A percentile compares a stretch with the other conserved stretches of the same genome.
phyloP scores from a whole-genome alignment of 2,888 invertebrate species.

The Heteromyza rotundicornis region DNA sequence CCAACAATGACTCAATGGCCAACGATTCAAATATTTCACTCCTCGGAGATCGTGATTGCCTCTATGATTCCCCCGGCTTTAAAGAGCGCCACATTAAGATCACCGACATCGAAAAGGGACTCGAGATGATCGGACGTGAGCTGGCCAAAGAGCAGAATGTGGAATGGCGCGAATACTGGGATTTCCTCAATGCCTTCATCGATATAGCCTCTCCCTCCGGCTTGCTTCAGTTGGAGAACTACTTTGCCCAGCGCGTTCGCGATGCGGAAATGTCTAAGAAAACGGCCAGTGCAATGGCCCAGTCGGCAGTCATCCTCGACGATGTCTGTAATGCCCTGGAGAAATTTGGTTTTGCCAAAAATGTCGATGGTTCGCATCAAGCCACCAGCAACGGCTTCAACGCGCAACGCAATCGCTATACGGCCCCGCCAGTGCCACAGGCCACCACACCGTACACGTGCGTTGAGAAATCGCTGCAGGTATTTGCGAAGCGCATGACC shows the following conservation, averaged over 20 bases:
- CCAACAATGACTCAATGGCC: slow-evolving; percentile 18
- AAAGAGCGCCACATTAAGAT: slow-evolving; percentile 65
- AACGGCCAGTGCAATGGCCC: slow-evolving; percentile 20
- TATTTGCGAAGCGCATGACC: slow-evolving; percentile 74
- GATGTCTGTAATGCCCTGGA: slow-evolving; percentile 42
- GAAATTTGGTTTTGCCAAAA: slow-evolving; percentile 29
- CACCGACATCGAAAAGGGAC: slow-evolving; percentile 82
- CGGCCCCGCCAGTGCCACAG: slow-evolving; percentile 38
- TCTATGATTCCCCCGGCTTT: slow-evolving; percentile 46
- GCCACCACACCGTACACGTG: slow-evolving; percentile 64
- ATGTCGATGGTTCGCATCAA: slow-evolving; percentile 5
- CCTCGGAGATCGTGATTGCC: slow-evolving; percentile 27
- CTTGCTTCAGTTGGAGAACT: slow-evolving; percentile 75
- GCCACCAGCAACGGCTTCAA: slow-evolving; percentile 19
- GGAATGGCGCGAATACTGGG: slow-evolving; percentile 93
- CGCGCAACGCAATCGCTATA: slow-evolving; percentile 23
- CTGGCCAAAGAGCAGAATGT: slow-evolving; percentile 74
- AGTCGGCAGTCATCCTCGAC: slow-evolving; percentile 33
- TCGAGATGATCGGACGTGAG: slow-evolving; percentile 83
- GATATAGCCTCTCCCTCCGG: slow-evolving; percentile 80
- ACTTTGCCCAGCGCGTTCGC: slow-evolving; percentile 63
- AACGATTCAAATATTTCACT: slow-evolving; percentile 7
- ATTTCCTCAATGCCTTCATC: slow-evolving; percentile 81
- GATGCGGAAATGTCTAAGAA: slow-evolving; percentile 32
- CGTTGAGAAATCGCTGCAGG: slow-evolving; percentile 69